Base-by-base conservation (phyloP, 1,140 invertebrate genomes). In the Eueides isabella region DNA sequence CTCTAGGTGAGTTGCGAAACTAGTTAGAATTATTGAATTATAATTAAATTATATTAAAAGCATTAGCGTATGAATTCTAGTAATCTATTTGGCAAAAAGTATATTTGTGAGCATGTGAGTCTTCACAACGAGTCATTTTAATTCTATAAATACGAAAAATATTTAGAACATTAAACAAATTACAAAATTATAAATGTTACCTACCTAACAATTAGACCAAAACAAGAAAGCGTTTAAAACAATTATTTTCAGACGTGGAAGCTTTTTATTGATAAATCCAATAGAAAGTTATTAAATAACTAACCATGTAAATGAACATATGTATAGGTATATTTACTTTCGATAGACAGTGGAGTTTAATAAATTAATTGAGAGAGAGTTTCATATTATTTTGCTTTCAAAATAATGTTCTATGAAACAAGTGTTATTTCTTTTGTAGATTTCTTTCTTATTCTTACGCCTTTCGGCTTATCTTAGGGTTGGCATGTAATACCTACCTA, bases 161-260 rank as follows among this genome's bases (percentile, higher is more conserved):
- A 55, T 11, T 55, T 23, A 55, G 7, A n/a, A 23, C 19, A 55
- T 55, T 55, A 55, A 55, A 55, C 12, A 55, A 55, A 11, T 55
- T 55, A 26, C 48, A 23, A 55, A 55, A 55, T 23, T 4, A 11
- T 26, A 55, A 23, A 55, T 55, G 48, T 67, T 48, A 67, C 41
- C 41, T 67, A 48, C 48, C 16, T 65, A 26, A 30, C 55, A 67
- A 72, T 44, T 66, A 72, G 71, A 72, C 70, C 41, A 72, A 66
- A 72, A 72, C 70, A 31, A 72, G 70, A 72, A 66, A 72, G 70
- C 38, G 26, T 16, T 72, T 33, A 19, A 71, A 30, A 72, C 14
- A 61, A 28, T 69, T 31, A 62, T 61, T 35, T 35, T 61, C 6
- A 41, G 23, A 33, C 64, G 33, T 66, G 12, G 0, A 31, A 65